Evolutionary conservation across 2,888 invertebrate genomes (phyloP), one percentile per base, ranked within the genome.

Genomic region (Melipona beecheii): DNA sequence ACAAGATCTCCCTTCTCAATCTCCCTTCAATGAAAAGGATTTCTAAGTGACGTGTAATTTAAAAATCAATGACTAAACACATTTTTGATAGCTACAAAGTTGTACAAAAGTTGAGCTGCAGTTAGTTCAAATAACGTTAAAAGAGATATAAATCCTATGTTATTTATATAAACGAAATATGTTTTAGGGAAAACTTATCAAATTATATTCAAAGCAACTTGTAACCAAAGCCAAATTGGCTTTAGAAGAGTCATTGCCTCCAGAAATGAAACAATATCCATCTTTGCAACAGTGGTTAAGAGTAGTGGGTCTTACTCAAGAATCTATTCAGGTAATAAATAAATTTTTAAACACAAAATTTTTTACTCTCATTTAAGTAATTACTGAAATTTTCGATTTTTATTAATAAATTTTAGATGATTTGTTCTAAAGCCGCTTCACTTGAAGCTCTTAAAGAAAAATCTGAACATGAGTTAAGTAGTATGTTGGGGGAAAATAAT

Each of bases 201-300:
- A 98, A 95, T 96, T 98, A 94, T 99, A 99, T 95, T 98, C 98
- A 62, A 97, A 97, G 87, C 97, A 99, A 95, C 95, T 99, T 92
- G 96, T 98, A 89, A 97, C 97, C 86, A 98, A 98, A 95, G 96
- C 97, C 86, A 97, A 97, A 93, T 95, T 98, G 91, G 96, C 96
- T 85, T 97, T 96, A 92, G 95, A 96, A 86, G 95, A 96, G 86
- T 93, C 94, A 64, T 93, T 96, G 91, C 96, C 95, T 86, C 95
- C 95, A 81, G 96, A 96, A 92, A 95, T 97, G 91, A 95, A 96
- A 78, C 96, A 97, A 84, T 96, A 98, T 90, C 98, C 98, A 50
- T 97, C 97, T 75, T 95, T 99, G 85, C 96, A 97, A 89, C 98
- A 98, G 95, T 99, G 99, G 99, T 96, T 99, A 75, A 96, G 97